phyloP scores from a whole-genome alignment of 2,888 invertebrate species.

The Archaeoteleia sp. region DNA sequence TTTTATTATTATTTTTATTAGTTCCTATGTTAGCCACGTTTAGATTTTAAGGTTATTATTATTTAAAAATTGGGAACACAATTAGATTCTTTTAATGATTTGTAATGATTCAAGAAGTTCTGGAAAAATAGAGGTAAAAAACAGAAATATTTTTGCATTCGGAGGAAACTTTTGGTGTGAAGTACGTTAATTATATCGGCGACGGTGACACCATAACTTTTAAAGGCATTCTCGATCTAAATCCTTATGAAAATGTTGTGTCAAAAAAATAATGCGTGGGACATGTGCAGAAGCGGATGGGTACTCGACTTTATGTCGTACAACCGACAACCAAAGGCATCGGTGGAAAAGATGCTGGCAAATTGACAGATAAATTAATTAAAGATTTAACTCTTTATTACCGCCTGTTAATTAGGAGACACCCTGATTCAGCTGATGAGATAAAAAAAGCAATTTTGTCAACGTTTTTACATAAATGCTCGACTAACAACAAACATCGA shows the following conservation, averaged over 20 bases:
- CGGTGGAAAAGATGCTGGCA: constrained; percentile 40
- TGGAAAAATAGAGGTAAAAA: too few relatives aligned
- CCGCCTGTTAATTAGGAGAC: constrained; percentile 56
- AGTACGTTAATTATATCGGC: constrained; percentile 47
- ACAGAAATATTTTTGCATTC: too few relatives aligned
- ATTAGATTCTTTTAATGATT: too few relatives aligned
- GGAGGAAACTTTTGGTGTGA: constrained; percentile 36
- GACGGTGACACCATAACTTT: constrained; percentile 51
- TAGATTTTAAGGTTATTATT: too few relatives aligned
- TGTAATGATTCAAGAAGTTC: too few relatives aligned
- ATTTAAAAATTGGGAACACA: too few relatives aligned
- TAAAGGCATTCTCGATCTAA: constrained; percentile 8
- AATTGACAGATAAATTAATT: constrained; percentile 55
- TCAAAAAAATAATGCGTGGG: constrained; percentile 41
- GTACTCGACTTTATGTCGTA: too few relatives aligned
- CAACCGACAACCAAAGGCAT: constrained; percentile 26
- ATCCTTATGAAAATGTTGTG: constrained; percentile 31
- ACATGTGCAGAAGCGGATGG: too few relatives aligned
- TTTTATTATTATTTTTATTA: too few relatives aligned
- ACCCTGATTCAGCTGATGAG: constrained; percentile 46
- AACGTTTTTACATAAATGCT: constrained; percentile 54
- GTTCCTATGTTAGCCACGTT: too few relatives aligned
- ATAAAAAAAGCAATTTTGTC: constrained; percentile 60
- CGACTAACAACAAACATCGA: constrained; percentile 53
- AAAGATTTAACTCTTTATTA: constrained; percentile 57